Percentiles rank a stretch among this genome's conserved stretches.
phyloP scores from a whole-genome alignment of 2,797 vertebrate genomes.

The Monodelphis domestica region DNA sequence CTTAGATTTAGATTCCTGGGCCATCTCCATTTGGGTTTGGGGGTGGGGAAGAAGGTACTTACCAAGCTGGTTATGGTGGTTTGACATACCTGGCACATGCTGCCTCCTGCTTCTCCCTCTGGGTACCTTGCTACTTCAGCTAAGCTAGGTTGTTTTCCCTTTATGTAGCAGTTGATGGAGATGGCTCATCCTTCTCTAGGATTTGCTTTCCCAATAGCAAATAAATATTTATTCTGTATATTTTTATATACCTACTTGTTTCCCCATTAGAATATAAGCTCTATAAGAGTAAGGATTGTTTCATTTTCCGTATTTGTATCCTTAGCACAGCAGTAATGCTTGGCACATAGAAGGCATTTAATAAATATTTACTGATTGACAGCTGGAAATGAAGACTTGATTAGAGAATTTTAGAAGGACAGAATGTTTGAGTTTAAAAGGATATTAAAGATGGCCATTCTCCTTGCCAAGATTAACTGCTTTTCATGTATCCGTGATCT shows the following conservation, averaged over 20 bases:
- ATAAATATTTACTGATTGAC: background rate
- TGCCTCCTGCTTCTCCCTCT: background rate
- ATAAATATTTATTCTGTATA: background rate
- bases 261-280: background rate
- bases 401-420: background rate
- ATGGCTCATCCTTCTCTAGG: background rate
- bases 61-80: background rate
- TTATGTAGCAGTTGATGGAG: background rate
- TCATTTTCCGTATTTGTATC: background rate
- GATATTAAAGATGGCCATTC: background rate
- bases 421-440: background rate
- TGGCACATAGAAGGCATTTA: background rate
- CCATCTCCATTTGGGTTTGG: background rate
- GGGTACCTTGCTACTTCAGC: background rate
- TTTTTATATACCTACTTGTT: background rate
- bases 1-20: background rate
- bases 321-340: background rate
- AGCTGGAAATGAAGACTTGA: background rate
- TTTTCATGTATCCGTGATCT: background rate
- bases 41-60: no score
- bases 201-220: background rate
- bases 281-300: background rate
- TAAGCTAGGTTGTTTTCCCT: background rate
- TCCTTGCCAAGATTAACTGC: background rate
- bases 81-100: background rate